Evolutionary conservation across 2,797 vertebrate species (phyloP).

Genomic region (Enteromius viviparus): DNA sequence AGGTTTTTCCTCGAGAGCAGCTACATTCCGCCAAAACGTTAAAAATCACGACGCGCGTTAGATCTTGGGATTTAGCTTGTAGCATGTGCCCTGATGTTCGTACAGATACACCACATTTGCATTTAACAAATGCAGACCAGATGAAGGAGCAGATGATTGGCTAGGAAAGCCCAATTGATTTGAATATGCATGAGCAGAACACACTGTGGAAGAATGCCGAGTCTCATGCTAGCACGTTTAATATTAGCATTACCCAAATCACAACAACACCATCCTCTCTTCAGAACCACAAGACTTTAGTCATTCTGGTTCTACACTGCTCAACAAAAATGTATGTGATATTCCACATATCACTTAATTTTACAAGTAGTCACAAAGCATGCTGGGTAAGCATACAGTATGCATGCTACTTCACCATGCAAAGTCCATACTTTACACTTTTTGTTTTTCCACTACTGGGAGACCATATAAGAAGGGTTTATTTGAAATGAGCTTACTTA

Average conservation of each 20-base stretch:
- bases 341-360: too few species aligned
- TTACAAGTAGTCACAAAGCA: slow-evolving; percentile 5
- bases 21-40: not conserved
- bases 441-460: not conserved
- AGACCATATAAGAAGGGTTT: not conserved
- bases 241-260: not conserved
- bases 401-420: not conserved
- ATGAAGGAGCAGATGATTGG: slow-evolving; percentile 20
- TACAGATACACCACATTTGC: not conserved
- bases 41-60: too few species aligned
- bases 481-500: not conserved
- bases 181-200: slow-evolving; percentile 38
- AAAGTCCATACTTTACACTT: not conserved
- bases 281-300: not conserved
- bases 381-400: slow-evolving; percentile 6
- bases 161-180: not conserved
- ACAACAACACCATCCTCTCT: not conserved
- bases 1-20: not conserved
- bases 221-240: too few species aligned
- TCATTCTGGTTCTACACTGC: too few species aligned
- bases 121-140: slow-evolving; percentile 8
- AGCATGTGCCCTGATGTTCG: not conserved
- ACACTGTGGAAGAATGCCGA: not conserved
- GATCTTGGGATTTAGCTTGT: too few species aligned
- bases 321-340: not conserved